These are phyloP conservation scores for Phyllotreta striolata DNA, from an alignment of 2,888 invertebrate species.

Conservation along the genomic window DNA sequence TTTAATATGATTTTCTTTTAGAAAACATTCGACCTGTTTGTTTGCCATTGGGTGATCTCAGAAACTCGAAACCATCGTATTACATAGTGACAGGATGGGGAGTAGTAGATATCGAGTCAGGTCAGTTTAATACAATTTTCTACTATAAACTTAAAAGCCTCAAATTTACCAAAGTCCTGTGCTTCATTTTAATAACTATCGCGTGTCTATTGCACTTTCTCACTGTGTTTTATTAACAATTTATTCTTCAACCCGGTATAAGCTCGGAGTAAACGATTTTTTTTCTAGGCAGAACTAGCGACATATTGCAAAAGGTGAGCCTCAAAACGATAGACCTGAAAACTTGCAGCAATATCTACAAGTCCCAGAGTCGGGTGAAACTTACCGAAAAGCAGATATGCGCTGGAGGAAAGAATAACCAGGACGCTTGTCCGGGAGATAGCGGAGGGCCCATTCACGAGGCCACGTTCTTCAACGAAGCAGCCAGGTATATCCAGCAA, in stretches of 20 bases:
- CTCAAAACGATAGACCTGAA: slow-evolving; percentile 57
- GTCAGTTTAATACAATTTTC: slow-evolving; percentile 23
- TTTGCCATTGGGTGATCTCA: slow-evolving; percentile 55
- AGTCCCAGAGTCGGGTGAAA: slow-evolving; percentile 48
- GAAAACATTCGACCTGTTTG: slow-evolving; percentile 62
- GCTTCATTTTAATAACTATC: too few relatives aligned
- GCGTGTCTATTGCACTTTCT: too few relatives aligned
- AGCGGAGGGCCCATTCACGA: slow-evolving; percentile 72
- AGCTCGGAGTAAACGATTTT: too few relatives aligned
- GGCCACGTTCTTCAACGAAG: slow-evolving; percentile 56
- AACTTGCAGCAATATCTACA: slow-evolving; percentile 44
- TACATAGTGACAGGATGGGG: slow-evolving; percentile 81
- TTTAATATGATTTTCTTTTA: slow-evolving; percentile 44
- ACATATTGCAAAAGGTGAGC: slow-evolving; percentile 60
- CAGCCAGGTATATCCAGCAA: slow-evolving; percentile 65
- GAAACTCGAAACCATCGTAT: slow-evolving; percentile 59
- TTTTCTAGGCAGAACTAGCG: slow-evolving; percentile 49
- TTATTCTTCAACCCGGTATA: too few relatives aligned
- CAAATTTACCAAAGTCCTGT: too few relatives aligned
- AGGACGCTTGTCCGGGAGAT: slow-evolving; percentile 73
- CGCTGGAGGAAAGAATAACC: slow-evolving; percentile 67
- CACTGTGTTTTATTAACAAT: too few relatives aligned
- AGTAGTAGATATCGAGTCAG: slow-evolving; percentile 63
- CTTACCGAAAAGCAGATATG: slow-evolving; percentile 65
- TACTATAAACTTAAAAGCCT: too few relatives aligned